Percentiles rank a stretch among this genome's conserved stretches.
These are phyloP conservation scores for Orgyia antiqua DNA, from an alignment of 2,888 invertebrate genomes.

Conservation along the genomic window DNA sequence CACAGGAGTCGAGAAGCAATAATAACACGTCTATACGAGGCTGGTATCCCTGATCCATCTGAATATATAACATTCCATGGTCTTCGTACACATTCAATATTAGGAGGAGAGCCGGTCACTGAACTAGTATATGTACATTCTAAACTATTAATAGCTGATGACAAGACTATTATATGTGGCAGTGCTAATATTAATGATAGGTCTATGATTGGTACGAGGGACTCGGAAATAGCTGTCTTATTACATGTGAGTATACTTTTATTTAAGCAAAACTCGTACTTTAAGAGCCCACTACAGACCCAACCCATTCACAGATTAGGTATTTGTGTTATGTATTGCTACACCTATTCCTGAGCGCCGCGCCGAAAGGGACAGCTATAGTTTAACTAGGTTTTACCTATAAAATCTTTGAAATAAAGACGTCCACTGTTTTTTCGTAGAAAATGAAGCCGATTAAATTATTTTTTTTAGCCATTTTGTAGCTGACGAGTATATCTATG, in stretches of 20 bases:
- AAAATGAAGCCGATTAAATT: too few species aligned
- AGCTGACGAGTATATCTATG: too few species aligned
- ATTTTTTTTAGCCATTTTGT: too few species aligned
- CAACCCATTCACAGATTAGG: too few species aligned
- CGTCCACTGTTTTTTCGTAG: too few species aligned
- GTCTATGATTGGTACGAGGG: conserved; percentile 94
- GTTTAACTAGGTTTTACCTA: too few species aligned
- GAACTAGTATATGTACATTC: conserved; percentile 98
- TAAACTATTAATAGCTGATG: conserved; percentile 96
- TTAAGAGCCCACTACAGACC: too few species aligned
- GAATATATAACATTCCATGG: conserved; percentile 96
- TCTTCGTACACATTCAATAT: conserved; percentile 86
- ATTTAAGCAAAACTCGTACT: too few species aligned
- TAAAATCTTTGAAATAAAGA: too few species aligned
- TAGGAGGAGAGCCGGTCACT: conserved; percentile 90
- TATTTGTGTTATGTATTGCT: too few species aligned
- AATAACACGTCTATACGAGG: conserved; percentile 84
- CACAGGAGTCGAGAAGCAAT: conserved; percentile 93
- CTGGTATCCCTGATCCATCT: conserved; percentile 88
- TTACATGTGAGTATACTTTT: conserved; percentile 84
- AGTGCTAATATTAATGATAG: conserved; percentile 99
- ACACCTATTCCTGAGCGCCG: too few species aligned
- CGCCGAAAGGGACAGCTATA: too few species aligned
- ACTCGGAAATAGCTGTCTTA: conserved; percentile 95
- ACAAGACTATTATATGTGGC: conserved; percentile 94